A percentile compares a stretch with the other conserved stretches of the same genome.
These are phyloP conservation scores for Anorthoa munda DNA, from an alignment of 2,888 invertebrate species.

Conservation along the genomic window DNA sequence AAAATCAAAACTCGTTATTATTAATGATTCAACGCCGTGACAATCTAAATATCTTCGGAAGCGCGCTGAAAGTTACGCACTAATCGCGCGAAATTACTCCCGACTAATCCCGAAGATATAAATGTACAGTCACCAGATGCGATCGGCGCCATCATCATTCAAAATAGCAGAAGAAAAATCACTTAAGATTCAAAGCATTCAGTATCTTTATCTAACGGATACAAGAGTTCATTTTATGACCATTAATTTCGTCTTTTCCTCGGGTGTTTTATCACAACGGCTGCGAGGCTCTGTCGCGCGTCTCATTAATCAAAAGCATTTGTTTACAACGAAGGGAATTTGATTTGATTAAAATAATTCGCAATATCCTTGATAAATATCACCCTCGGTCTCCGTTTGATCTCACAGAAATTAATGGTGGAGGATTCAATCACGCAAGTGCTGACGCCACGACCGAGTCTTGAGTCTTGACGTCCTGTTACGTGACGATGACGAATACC, in stretches of 20 bases:
- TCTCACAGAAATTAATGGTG: conserved; percentile 90
- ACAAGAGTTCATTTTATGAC: conserved; percentile 91
- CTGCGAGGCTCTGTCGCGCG: conserved; percentile 90
- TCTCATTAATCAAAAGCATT: conserved; percentile 91
- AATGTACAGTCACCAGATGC: conserved; percentile 89
- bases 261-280: conserved; percentile 90
- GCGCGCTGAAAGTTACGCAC: conserved; percentile 82
- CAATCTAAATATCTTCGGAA: conserved; percentile 88
- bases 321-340: conserved; percentile 91
- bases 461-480: conserved; percentile 73
- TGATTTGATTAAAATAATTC: conserved; percentile 91
- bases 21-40: conserved; percentile 89
- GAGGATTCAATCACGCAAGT: conserved; percentile 90
- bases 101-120: conserved; percentile 82
- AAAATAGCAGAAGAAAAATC: conserved; percentile 88
- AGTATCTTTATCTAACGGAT: conserved; percentile 90
- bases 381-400: conserved; percentile 91
- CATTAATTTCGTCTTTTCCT: conserved; percentile 90
- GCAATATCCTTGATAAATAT: conserved; percentile 91
- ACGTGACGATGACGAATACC: conserved; percentile 62
- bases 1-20: conserved; percentile 90
- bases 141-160: conserved; percentile 85
- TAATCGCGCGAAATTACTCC: conserved; percentile 83
- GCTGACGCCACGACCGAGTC: conserved; percentile 79
- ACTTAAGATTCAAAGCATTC: conserved; percentile 89